Base-by-base conservation (phyloP, 2,888 invertebrate species). In the Drosophila mayaguana region DNA sequence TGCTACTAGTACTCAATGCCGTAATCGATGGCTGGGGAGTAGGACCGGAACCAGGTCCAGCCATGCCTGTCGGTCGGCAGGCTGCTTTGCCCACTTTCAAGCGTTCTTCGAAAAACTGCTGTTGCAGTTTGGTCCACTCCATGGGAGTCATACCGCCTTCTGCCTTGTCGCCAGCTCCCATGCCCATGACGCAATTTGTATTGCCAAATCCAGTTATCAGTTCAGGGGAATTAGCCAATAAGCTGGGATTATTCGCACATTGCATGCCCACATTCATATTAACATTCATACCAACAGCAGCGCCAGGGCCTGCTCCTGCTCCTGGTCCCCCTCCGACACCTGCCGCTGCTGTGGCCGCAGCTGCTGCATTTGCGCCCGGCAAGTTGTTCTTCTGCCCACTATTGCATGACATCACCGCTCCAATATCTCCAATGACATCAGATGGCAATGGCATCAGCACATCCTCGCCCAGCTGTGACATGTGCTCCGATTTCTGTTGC, bases 61-160 rank as follows among this genome's bases (percentile, higher is more conserved):
- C 75, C 67, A 63, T 81, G 59, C 64, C 66, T 2, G 67, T 22
- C 2, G 75, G 54, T 5, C 71, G 64, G 25, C 71, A 61, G n/a
- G 34, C 42, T 7, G 63, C 16, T 69, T 90, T 91, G 7, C 91
- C 94, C 92, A 93, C 94, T 92, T 93, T 94, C 7, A 88, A 50
- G 91, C 94, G 94, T 92, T 93, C 95, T 84, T 97, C 97, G 88
- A 96, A 96, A 93, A 96, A 97, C 92, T 97, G 97, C 90, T 97
- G 96, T 90, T 97, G 97, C 81, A 98, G 93, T 92, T 98, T 97
- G 88, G 97, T 96, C 98, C 98, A 98, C 91, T 98, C 98, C 92
- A 97, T 95, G 93, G 96, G 96, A 7, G 95, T 95, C 77, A 94
- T 93, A 42, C 91, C 90, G 7, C 57, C 50, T 34, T 83, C 88